Base-by-base conservation (phyloP, 2,888 invertebrate genomes). In the Anaspis maculata region DNA sequence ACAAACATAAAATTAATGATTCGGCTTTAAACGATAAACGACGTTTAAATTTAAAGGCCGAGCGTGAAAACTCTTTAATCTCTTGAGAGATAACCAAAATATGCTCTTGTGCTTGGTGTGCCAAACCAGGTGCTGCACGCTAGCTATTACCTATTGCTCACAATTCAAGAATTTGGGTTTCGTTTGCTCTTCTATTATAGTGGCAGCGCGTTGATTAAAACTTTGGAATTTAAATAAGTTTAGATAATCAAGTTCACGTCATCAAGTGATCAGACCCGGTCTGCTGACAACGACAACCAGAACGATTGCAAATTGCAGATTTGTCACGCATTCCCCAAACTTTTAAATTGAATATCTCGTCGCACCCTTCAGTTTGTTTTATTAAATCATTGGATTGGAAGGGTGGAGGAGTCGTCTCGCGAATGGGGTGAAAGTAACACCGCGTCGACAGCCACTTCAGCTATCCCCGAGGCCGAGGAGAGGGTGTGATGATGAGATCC, bases 261-360 rank as follows among this genome's bases (percentile, higher is more conserved):
- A 57, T 48, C 48, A 39, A 42, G 51, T 44, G 50, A 47, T 49
- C 48, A 39, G 27, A 39, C 29, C 34, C 19, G 19, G 19, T 9
- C 5, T 36, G 15, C 13, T 28, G 15, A 28, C 28, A 28, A 28
- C 32, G 40, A 42, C 45, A 46, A 46, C 40, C 45, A 42, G 50
- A 53, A 57, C 54, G 54, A 58, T 58, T 55, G 58, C 64, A 49
- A 65, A 64, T 64, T 58, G 57, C 58, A 54, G 59, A 66, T 66
- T 64, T 57, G 66, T 56, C 56, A 59, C 63, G 64, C 64, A 56
- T 61, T 61, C 62, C 59, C 45, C 43, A 56, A 62, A 64, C 51
- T 64, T 65, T 65, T 61, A 64, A 65, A 65, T 64, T 64, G 63
- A 57, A 62, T 56, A 53, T 54, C 54, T 51, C 46, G n/a, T n/a